Evolutionary conservation across 2,888 invertebrate species (phyloP), one percentile per base, ranked within the genome.

Genomic region (Malthinus seriepunctatus): DNA sequence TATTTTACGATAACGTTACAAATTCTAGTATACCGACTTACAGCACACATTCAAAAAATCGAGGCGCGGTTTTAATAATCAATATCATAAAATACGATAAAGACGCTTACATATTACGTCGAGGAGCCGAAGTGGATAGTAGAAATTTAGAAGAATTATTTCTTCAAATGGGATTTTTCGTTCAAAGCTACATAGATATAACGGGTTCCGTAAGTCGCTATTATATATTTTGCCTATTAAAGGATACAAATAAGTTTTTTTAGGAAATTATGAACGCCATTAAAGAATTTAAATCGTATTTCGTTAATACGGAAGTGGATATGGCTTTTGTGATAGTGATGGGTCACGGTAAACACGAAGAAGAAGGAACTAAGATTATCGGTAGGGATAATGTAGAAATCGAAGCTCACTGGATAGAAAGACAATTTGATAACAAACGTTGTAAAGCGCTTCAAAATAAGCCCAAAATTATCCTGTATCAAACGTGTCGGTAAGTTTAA

Each of bases 381-480:
- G 86, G 87, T 71, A 76, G 74, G 57, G 86, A 88, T 75, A 84
- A 85, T 14, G 68, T 76, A 1, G 73, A 77, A 35, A 75, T 85
- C 47, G 76, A 80, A 57, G 80, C 83, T 12, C 74, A 77, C 15
- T 76, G 81, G 50, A 82, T 89, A 68, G 78, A 87, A 54, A 77
- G 81, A 37, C 80, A 81, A 67, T 89, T 90, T 75, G 83, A 81
- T 68, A 85, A 87, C 71, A 69, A 74, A 34, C 79, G 79, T 58
- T 85, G 88, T 72, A 79, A 80, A 1, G 73, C 76, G 51, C 80
- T 88, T 60, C 70, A 77, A 23, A 79, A 82, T 42, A 84, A 87
- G 69, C 89, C 89, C 10, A 90, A 90, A 78, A 83, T 90, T 51
- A 84, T 90, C 68, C 80, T 90, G 59, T 88, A 88, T 71, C 89